Evolutionary conservation across 2,888 invertebrate genomes (phyloP), one percentile per base, ranked within the genome.

Genomic region (Caenorhabditis panamensis): DNA sequence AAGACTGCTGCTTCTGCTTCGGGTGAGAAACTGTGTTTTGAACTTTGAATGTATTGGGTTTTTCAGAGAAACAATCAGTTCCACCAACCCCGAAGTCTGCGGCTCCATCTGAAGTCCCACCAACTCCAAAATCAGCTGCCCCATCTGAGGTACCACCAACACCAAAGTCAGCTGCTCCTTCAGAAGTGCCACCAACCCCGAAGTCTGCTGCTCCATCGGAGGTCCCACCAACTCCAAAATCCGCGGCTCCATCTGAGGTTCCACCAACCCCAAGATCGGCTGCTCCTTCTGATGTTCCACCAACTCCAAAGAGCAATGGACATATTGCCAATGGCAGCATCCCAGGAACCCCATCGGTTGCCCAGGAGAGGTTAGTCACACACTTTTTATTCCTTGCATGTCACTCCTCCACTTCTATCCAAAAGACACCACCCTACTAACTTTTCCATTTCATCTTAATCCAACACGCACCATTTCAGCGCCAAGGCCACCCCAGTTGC

Each of bases 221-320:
- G n/a, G 82, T 75, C 2, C 83, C 83, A 64, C 75, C 80, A 64
- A 84, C 84, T 16, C 83, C 83, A 11, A 80, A 75, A 53, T 76
- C 83, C 1, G 83, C 83, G 5, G 83, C 80, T 20, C 71, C 66
- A 49, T 73, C 73, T 1, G 66, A 73, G 4, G 85, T 82, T 0
- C 85, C 85, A 49, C 77, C 82, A 53, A 87, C 87, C 16, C 86
- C 86, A 22, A 84, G 75, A 28, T 76, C 80, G 0, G 79, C 84
- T 8, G 83, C 77, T 20, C 81, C 81, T 31, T 72, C 82, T 4
- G 68, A 72, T 22, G 82, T 78, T 0, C 80, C 80, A 41, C 69
- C 75, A 64, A 82, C 82, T n/a, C 82, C 84, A 47, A 79, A 81
- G 56, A 72, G 69, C 36, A 72, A 75, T 13, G 75, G 76, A 37